A percentile compares a stretch with the other conserved stretches of the same genome.
These are phyloP conservation scores for Blastobasis lacticolella DNA, from an alignment of 2,888 invertebrate species.

Conservation along the genomic window DNA sequence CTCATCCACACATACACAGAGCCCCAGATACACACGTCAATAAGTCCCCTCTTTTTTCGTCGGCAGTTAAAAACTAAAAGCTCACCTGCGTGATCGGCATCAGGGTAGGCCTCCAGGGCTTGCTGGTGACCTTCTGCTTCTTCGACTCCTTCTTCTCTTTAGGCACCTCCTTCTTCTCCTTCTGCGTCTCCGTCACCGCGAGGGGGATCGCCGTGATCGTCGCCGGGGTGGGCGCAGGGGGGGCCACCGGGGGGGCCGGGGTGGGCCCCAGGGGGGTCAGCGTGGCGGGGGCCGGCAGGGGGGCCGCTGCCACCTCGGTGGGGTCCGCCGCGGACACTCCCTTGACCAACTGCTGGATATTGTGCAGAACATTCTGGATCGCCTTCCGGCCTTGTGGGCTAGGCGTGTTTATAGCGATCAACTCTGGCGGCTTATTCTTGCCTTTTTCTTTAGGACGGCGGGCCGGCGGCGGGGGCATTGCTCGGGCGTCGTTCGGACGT, in stretches of 20 bases:
- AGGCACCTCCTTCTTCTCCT: conserved; percentile 24
- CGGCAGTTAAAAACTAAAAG: conserved; percentile 9
- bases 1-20: too few species aligned
- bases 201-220: conserved; percentile 22
- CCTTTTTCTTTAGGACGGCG: conserved; percentile 39
- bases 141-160: conserved; percentile 40
- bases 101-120: conserved; percentile 82
- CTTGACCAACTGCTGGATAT: conserved; percentile 66
- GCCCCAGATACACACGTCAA: too few species aligned
- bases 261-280: conserved; percentile 18
- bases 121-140: conserved; percentile 69
- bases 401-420: conserved; percentile 74
- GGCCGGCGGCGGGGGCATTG: conserved; percentile 50
- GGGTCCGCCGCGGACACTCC: conserved; percentile 62
- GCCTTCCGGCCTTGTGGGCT: conserved; percentile 57
- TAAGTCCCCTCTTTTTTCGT: too few species aligned
- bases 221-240: not conserved
- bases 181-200: conserved; percentile 13
- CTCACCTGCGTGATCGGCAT: conserved; percentile 77
- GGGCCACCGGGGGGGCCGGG: not conserved
- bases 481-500: conserved; percentile 50
- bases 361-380: conserved; percentile 63
- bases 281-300: conserved; percentile 40
- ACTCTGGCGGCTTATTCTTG: conserved; percentile 69
- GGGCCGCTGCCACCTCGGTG: conserved; percentile 57